phyloP scores from a whole-genome alignment of 2,113 vertebrate genomes.

The Eptesicus fuscus region DNA sequence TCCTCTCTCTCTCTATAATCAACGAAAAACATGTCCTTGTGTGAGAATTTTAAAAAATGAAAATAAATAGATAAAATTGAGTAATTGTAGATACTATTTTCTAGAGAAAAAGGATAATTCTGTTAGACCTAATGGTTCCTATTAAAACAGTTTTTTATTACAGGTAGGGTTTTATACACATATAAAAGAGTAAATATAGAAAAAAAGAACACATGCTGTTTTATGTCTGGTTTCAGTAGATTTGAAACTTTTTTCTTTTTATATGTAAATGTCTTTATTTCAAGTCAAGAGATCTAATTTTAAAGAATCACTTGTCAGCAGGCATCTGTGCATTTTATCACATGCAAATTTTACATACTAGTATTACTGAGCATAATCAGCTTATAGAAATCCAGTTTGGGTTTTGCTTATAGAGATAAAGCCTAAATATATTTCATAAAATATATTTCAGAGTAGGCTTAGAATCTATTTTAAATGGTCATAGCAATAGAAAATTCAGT shows the following conservation, averaged over 20 bases:
- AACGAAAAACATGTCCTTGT: not conserved
- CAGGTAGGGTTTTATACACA: not conserved
- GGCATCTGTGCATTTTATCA: slow-evolving; percentile 15
- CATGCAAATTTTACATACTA: slow-evolving; percentile 5
- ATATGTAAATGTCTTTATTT: not conserved
- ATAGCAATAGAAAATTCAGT: not conserved
- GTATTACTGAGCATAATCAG: not conserved
- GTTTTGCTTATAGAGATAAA: slow-evolving; percentile 22
- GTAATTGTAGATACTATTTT: not conserved
- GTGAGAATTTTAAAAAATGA: not conserved
- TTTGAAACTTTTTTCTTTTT: not conserved
- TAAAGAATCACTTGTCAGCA: not conserved
- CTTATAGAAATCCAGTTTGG: not conserved
- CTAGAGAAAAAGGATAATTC: not conserved
- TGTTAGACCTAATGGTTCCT: not conserved
- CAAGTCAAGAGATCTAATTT: slow-evolving; percentile 37
- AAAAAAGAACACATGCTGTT: not conserved
- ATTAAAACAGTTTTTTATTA: not conserved
- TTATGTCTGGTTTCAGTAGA: not conserved
- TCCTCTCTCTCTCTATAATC: not conserved
- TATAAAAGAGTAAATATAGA: not conserved
- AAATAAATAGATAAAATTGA: not conserved
- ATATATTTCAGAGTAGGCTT: not conserved
- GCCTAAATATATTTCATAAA: not conserved
- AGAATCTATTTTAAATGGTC: not conserved